A percentile compares a stretch with the other conserved stretches of the same genome.
Evolutionary conservation across 2,797 vertebrate genomes (phyloP).

Genomic region (Hemitrygon akajei): DNA sequence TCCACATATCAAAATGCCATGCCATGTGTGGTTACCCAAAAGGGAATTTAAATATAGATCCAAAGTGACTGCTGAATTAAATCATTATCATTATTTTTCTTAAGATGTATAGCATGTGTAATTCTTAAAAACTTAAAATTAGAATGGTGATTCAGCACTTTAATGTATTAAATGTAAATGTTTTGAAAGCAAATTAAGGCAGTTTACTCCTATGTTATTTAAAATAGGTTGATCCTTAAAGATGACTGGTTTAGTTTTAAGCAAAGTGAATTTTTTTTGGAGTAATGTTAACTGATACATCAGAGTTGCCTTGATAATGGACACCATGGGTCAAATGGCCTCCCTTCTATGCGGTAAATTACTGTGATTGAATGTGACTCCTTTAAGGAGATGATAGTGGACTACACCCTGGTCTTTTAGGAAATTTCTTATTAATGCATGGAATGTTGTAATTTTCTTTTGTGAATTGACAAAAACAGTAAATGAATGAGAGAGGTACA

Average conservation of each 20-base stretch:
- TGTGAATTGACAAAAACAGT: background rate
- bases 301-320: background rate
- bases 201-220: background rate
- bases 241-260: background rate
- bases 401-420: background rate
- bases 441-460: background rate
- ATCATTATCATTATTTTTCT: background rate
- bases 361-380: background rate
- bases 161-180: background rate
- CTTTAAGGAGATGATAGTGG: background rate
- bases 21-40: background rate
- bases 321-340: no score
- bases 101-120: background rate
- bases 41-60: background rate
- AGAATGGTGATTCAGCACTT: background rate
- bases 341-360: no score
- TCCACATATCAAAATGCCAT: background rate
- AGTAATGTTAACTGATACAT: background rate
- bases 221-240: background rate
- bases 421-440: background rate
- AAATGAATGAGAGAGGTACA: background rate
- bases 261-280: background rate
- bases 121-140: no score
- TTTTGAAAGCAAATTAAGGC: background rate
- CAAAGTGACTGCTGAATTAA: background rate